Base-by-base conservation (phyloP, 2,113 vertebrate species). In the Serinus canaria region DNA sequence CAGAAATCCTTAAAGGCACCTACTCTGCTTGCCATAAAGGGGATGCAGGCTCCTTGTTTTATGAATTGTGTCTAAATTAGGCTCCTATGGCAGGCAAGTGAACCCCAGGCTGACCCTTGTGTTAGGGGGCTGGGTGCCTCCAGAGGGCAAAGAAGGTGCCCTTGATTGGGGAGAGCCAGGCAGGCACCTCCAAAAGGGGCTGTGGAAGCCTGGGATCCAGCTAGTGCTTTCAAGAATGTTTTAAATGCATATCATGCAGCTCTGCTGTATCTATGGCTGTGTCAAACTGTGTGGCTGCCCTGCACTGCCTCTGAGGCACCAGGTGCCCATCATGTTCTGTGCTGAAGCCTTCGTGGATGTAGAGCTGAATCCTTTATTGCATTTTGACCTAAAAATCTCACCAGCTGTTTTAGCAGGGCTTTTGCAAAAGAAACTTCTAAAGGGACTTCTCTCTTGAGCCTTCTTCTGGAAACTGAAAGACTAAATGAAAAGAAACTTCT, bases 171-270 rank as follows among this genome's bases (percentile, higher is more conserved):
- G n/a, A 50, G 14, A 31, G 27, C 33, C 30, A 20, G 44, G 39
- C 50, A 87, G 15, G 2, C 39, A 10, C 31, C 46, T 50, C 44
- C 22, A 1, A 11, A 55, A 47, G 37, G 79, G 20, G 11, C 64
- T 4, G 2, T 1, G 10, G 18, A 37, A 62, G 37, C 50, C 44
- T 66, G 46, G 21, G 17, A 6, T 47, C 24, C 46, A 21, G 18
- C 22, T 33, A 3, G 25, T 44, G 21, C 35, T 76, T 17, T 7
- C 18, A 59, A 62, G 49, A 59, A 16, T 39, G 24, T 21, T 91
- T 63, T 27, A 21, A 91, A n/a, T 31, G 31, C 0, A 0, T 11
- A 5, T 41, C 13, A 5, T 13, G 17, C 14, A 66, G 25, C 25
- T 81, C 15, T 69, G 75, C 55, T 8, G 13, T 23, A n/a, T 31